Evolutionary conservation across 2,797 vertebrate species (phyloP), one percentile per base, ranked within the genome.

Genomic region (Enteromius afrohamiltoni): DNA sequence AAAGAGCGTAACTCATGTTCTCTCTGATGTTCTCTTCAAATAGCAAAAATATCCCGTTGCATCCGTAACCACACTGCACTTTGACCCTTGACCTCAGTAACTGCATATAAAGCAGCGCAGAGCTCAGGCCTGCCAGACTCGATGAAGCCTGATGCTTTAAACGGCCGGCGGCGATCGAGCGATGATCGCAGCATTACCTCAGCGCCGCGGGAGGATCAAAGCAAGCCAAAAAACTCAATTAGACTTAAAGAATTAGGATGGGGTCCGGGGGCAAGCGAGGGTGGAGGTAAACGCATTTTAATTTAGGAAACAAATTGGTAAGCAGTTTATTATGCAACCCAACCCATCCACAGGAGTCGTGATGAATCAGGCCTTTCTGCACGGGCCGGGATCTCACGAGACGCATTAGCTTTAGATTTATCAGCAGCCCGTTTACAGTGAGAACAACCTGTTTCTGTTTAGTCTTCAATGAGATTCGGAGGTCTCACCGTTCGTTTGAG

Each of bases 221-320:
- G 88, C 45, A 1, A 70, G 49, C 87, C 86, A 86, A 82, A 71
- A 60, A 86, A 83, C 51, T 64, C 79, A 80, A 87, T 88, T 87
- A 84, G 79, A 86, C 87, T 85, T 87, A 87, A 83, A 76, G 31
- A 29, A 87, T 81, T 79, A 84, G 77, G 83, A 82, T 49, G 53
- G 84, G 88, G 83, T 82, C 87, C 68, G 60, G 64, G 83, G 87
- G 69, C 82, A 82, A 88, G 71, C 64, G 55, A 85, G 85, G 85
- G 80, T 60, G 84, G 87, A 84, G 78, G 77, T 67, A 81, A 81
- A 84, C 49, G 78, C 74, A 80, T 87, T 89, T 87, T 88, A 88
- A 89, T 87, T 87, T 88, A 83, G 86, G 87, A 88, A 87, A 87
- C 87, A 88, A 87, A 89, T 89, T 88, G 87, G 74, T 71, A 85